Evolutionary conservation across 2,113 vertebrate genomes (phyloP), one percentile per base, ranked within the genome.

Genomic region (Lanius collurio): DNA sequence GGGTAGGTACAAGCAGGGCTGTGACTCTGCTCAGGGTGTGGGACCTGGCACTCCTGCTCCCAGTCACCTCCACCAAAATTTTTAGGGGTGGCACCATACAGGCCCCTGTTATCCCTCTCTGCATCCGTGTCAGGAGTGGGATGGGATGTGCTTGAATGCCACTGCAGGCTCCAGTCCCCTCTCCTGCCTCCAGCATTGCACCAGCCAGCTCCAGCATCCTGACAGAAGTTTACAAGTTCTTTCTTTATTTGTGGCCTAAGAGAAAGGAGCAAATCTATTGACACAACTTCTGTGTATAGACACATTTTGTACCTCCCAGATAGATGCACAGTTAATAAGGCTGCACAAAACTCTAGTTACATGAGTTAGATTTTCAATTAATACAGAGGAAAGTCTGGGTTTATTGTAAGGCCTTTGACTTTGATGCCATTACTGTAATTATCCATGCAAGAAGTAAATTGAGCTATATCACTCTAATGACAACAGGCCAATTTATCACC

Each of bases 401-500:
- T 73, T 83, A 55, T 69, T 27, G 13, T 19, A 62, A 71, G n/a
- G 33, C 28, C 56, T 84, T 50, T 94, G 71, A 63, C 63, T 90
- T 83, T 20, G 59, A 93, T 90, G 59, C 20, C 3, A 12, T 74
- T 84, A 78, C 31, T 70, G 49, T 28, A 75, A 80, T 94, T 92
- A 91, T 49, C 68, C 68, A 65, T 37, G 76, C 69, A 74, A 55
- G 67, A 68, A 91, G 47, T 41, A 77, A 91, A 92, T 83, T 89
- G 76, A 94, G 65, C 47, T 59, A 47, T 71, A 79, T n/a, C 4
- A 2, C 42, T 69, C 13, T 42, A 77, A 83, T 14, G 81, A 77
- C 80, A 82, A 10, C 14, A 4, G n/a, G 35, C 33, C 91, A 76
- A 90, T 90, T 70, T 74, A 88, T 87, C 78, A 89, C 26, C 22